Evolutionary conservation across 2,113 vertebrate species (phyloP), one percentile per base, ranked within the genome.

Genomic region (Geococcyx californianus): DNA sequence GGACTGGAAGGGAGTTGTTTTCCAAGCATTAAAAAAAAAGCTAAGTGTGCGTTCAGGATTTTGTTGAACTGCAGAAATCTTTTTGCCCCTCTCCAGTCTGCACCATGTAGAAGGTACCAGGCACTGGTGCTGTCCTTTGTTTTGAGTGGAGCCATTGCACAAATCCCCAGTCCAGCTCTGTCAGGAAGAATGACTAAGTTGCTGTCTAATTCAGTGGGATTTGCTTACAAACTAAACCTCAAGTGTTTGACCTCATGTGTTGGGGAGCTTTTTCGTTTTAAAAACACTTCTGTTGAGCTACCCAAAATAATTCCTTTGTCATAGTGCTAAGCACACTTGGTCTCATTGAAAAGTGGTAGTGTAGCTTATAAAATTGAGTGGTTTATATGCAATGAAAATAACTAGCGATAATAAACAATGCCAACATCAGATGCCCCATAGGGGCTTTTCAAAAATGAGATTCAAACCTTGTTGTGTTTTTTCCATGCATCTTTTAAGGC

Each of bases 291-390:
- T 95, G 12, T 84, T 79, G 88, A 90, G 90, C 97, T 93, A 68
- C 90, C 96, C 89, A 29, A 51, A 62, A 26, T 33, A 49, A 90
- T 86, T 95, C 70, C 82, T 81, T 84, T 80, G 82, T 93, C 81
- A 36, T 77, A 69, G 98, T 98, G 98, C 97, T 68, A 97, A 98
- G 98, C 98, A 98, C 97, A 51, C 80, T 77, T 63, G 91, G 89
- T 94, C 84, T 90, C 93, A 80, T 49, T 91, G 92, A 86, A 68
- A 94, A 91, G 74, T 95, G 87, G 66, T 95, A 95, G 91, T 93
- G 84, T 91, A 78, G 87, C 91, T 90, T 95, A 55, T 77, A 68
- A 67, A 84, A 81, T 67, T 67, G 90, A 92, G 80, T 87, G 87
- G 13, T 95, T 79, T 95, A 85, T 89, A 96, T 93, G 95, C 96